Evolutionary conservation across 2,113 vertebrate genomes (phyloP).

Genomic region (Malurus alboscapulatus): DNA sequence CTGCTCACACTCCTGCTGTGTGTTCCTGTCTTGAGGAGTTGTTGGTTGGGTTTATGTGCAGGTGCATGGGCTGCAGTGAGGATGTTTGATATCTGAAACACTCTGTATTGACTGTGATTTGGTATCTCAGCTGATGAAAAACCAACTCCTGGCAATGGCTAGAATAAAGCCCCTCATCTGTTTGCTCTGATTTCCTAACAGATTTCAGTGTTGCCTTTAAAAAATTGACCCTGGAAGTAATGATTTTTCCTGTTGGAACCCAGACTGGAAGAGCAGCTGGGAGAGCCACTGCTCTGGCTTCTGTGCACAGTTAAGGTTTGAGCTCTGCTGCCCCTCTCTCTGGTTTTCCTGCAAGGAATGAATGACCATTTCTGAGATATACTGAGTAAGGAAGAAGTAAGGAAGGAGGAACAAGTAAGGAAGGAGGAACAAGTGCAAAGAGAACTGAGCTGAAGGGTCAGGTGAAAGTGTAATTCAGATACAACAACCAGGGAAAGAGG

Average conservation of each 20-base stretch:
- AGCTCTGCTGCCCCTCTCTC: not conserved
- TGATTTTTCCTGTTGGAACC: not conserved
- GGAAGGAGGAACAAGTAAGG: not conserved
- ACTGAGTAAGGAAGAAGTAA: not conserved
- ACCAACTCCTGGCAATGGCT: conserved; percentile 17
- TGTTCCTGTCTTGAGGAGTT: not conserved
- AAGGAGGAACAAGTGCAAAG: not conserved
- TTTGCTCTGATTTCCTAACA: not conserved
- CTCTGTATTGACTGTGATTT: not conserved
- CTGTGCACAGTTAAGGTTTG: not conserved
- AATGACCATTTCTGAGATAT: not conserved
- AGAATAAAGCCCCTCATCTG: not conserved
- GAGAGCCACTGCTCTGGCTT: not conserved
- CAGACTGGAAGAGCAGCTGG: not conserved
- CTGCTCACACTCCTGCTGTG: not conserved
- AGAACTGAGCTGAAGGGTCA: not conserved
- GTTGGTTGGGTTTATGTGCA: not conserved
- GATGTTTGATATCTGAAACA: not conserved
- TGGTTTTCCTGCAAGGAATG: not conserved
- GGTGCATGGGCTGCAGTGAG: conserved; percentile 7
- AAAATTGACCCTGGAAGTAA: not conserved
- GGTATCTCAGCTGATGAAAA: conserved; percentile 42
- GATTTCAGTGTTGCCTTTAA: not conserved
- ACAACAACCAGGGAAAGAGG: not conserved
- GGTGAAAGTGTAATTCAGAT: not conserved